Conservation (phyloP, 2,113 vertebrate genomes). For the Chroicocephalus ridibundus region DNA sequence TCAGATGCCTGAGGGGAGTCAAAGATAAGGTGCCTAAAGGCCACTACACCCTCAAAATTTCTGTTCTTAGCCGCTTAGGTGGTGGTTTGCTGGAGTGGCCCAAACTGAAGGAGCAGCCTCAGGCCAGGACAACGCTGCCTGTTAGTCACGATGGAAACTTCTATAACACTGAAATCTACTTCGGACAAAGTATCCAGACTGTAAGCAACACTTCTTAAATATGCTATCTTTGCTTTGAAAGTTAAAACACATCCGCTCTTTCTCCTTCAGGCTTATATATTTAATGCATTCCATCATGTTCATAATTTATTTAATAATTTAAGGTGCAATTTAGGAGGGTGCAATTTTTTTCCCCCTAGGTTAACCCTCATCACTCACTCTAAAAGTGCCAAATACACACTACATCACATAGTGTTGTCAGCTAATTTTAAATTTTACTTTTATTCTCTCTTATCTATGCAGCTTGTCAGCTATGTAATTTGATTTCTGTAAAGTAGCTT, state of each 20-base stretch:
- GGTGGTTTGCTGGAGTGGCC: constrained; percentile 66
- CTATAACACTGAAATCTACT: constrained; percentile 78
- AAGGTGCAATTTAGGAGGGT: constrained; percentile 54
- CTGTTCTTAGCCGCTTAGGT: constrained; percentile 78
- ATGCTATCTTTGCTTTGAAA: constrained; percentile 44
- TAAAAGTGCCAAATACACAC: constrained; percentile 28
- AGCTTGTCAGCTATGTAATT: constrained; percentile 72
- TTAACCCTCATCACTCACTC: constrained; percentile 38
- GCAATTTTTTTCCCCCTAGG: not conserved
- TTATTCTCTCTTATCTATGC: constrained; percentile 67
- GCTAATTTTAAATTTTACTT: constrained; percentile 62
- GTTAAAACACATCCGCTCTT: constrained; percentile 2
- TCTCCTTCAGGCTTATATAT: constrained; percentile 46
- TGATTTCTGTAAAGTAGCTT: constrained; percentile 70
- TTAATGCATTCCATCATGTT: constrained; percentile 49
- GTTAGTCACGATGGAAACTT: constrained; percentile 79
- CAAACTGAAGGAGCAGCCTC: constrained; percentile 52
- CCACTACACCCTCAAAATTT: constrained; percentile 79
- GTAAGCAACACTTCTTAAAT: constrained; percentile 74
- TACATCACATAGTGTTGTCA: constrained; percentile 52
- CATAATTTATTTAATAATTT: constrained; percentile 65
- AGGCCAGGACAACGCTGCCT: constrained; percentile 62
- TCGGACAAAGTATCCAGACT: constrained; percentile 81
- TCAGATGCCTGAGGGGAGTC: constrained; percentile 83
- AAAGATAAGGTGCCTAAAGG: constrained; percentile 89